These are phyloP conservation scores for Microchrysa polita DNA, from an alignment of 2,888 invertebrate species.

Conservation along the genomic window DNA sequence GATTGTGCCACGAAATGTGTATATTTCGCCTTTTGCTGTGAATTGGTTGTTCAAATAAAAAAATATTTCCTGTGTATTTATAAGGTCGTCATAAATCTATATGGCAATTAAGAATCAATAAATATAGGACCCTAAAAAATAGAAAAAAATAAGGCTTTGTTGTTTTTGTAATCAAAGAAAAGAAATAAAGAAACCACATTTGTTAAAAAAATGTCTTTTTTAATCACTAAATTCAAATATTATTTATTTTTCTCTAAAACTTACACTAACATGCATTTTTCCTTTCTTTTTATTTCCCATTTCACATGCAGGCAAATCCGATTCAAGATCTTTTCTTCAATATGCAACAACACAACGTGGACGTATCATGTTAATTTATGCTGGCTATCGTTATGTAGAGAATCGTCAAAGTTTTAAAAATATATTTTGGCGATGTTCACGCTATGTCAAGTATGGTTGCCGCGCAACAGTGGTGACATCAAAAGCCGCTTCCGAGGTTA, in stretches of 20 bases:
- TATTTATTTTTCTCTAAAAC: not conserved
- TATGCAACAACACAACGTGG: constrained; percentile 64
- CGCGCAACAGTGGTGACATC: constrained; percentile 63
- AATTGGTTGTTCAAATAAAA: no score
- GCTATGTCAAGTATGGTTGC: constrained; percentile 63
- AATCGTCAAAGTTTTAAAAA: constrained; percentile 64
- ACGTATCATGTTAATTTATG: constrained; percentile 63
- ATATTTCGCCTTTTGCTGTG: no score
- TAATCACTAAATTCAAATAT: not conserved
- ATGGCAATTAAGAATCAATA: no score
- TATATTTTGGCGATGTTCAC: constrained; percentile 64
- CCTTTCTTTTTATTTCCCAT: not conserved
- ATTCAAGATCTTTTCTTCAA: constrained; percentile 53
- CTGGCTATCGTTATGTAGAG: constrained; percentile 63
- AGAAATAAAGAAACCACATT: no score
- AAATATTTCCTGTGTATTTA: no score
- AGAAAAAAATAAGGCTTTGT: no score
- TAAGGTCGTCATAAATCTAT: no score
- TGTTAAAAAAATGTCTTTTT: not conserved
- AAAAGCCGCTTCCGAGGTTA: constrained; percentile 56
- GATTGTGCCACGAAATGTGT: no score
- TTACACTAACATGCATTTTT: constrained; percentile 19
- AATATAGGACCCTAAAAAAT: no score
- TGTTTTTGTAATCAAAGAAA: no score
- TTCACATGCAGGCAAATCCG: constrained; percentile 1